Evolutionary conservation across 2,113 vertebrate genomes (phyloP), one percentile per base, ranked within the genome.

Genomic region (Malurus cyaneus): DNA sequence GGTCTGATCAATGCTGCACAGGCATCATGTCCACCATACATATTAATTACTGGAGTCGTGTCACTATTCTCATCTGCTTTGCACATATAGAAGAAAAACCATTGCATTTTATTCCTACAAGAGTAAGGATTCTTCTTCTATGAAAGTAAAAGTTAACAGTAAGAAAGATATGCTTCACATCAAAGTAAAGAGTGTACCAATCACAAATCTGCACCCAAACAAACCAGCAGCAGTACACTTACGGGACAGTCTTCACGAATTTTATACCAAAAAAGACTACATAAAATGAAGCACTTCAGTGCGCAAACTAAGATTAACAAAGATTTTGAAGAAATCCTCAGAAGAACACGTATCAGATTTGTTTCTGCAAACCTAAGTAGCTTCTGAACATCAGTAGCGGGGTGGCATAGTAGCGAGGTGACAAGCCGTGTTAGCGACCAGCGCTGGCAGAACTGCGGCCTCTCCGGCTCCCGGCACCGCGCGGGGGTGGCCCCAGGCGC

Each of bases 281-380:
- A n/a, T 3, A 54, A 70, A 54, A 46, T 1, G 0, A 57, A 77
- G 18, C 1, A 2, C 13, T 65, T 28, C 18, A 2, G 15, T 1
- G 15, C 44, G 66, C 8, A 3, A 12, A 8, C 21, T 15, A 44
- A n/a, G n/a, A 32, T 29, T 46, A 71, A 20, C 21, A 17, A 0
- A 18, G 29, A 3, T 7, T 14, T 20, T 16, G 4, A 59, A 36
- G 18, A 44, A 65, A 31, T 4, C 25, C 21, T 20, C 24, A 53
- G 29, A 49, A 53, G 2, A 26, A 9, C 60, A 36, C 16, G 0
- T 0, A 50, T 2, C 15, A 3, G 4, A 14, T 12, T 66, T 21
- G 24, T 8, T 42, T 31, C 62, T 39, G 9, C 31, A 26, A 64
- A 5, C 9, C 16, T 36, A 31, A 8, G 32, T 0, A 39, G 5